phyloP scores from a whole-genome alignment of 2,888 invertebrate genomes.

The Anorthoa munda region DNA sequence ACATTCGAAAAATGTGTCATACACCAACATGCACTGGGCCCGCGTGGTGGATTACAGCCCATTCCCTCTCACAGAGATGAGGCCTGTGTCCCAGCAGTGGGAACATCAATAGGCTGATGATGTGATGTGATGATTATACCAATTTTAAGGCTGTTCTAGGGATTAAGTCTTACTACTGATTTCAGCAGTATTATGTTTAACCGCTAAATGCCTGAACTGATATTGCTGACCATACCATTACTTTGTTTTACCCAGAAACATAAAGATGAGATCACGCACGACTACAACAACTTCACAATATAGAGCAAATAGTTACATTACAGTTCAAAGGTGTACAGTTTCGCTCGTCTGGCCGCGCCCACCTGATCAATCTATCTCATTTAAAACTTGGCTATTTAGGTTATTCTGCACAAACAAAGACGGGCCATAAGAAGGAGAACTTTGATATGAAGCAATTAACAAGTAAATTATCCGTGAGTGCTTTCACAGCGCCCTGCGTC shows the following conservation, averaged over 20 bases:
- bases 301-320: constrained; percentile 24
- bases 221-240: neutral
- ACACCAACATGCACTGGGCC: no score
- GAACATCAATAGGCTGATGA: no score
- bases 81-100: no score
- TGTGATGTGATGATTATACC: no score
- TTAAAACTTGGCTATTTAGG: constrained; percentile 29
- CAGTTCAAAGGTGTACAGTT: constrained; percentile 34
- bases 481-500: constrained; percentile 88
- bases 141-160: neutral
- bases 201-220: no score
- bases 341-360: constrained; percentile 29
- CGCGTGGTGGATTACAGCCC: no score
- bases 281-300: constrained; percentile 16
- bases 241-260: constrained; percentile 8
- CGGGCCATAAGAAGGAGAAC: constrained; percentile 44
- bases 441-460: constrained; percentile 77
- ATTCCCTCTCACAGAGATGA: no score
- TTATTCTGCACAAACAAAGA: constrained; percentile 52
- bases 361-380: constrained; percentile 38
- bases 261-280: constrained; percentile 28
- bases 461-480: constrained; percentile 81
- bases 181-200: neutral
- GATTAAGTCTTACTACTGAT: neutral
- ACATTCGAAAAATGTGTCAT: no score